These are phyloP conservation scores for Todiramphus saurophagus DNA, from an alignment of 2,113 vertebrate species.

Conservation along the genomic window DNA sequence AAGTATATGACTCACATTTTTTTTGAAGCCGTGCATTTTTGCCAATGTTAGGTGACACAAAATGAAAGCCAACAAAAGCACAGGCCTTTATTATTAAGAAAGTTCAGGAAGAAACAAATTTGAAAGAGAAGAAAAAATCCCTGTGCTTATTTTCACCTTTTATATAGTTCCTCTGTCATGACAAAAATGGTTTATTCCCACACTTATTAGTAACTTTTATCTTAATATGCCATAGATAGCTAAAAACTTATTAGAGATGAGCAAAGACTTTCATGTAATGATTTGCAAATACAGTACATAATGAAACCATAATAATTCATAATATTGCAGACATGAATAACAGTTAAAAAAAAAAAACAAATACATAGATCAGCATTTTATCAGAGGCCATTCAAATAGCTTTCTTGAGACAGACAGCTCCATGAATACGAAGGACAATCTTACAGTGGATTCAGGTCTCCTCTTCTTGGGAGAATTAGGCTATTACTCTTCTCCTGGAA, in stretches of 20 bases:
- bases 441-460: neutral
- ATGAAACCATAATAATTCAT: neutral
- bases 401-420: neutral
- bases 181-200: neutral
- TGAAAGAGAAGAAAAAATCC: neutral
- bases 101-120: neutral
- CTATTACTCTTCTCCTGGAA: neutral
- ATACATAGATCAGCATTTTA: neutral
- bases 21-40: neutral
- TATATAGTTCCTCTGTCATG: neutral
- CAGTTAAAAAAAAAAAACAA: neutral
- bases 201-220: neutral
- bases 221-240: neutral
- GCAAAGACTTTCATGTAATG: neutral
- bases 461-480: neutral
- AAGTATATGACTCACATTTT: neutral
- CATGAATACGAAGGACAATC: neutral
- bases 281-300: neutral
- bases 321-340: neutral
- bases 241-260: neutral
- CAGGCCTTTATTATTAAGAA: neutral
- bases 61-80: neutral
- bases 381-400: neutral
- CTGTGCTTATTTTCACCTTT: neutral
- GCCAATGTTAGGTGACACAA: neutral